phyloP scores from a whole-genome alignment of 2,888 invertebrate genomes.

The Cyclophora albipunctata region DNA sequence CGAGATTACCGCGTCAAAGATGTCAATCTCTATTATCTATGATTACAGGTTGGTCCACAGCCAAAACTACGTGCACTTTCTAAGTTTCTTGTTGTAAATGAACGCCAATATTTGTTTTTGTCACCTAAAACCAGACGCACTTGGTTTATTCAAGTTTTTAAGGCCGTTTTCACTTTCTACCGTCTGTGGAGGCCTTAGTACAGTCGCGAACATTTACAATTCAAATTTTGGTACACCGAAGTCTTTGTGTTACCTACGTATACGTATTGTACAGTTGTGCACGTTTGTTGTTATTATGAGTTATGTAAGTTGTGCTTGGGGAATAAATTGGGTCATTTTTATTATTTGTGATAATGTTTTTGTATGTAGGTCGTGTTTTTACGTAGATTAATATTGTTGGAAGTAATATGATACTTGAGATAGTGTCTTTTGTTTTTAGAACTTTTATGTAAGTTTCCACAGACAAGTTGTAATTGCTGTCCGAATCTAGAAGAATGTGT shows the following conservation, averaged over 20 bases:
- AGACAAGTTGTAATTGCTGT: no score
- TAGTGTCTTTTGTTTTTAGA: no score
- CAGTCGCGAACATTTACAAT: slow-evolving; percentile 34
- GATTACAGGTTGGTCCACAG: no score
- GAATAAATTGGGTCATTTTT: background rate
- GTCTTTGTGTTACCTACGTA: slow-evolving; percentile 11
- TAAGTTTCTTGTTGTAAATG: slow-evolving; percentile 39
- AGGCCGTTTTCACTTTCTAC: slow-evolving; percentile 67
- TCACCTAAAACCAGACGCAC: slow-evolving; percentile 43
- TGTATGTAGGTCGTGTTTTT: no score
- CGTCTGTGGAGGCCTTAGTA: slow-evolving; percentile 24
- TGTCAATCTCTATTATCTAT: no score
- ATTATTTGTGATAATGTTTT: no score
- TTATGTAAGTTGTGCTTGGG: slow-evolving; percentile 3
- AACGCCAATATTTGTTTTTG: slow-evolving; percentile 62
- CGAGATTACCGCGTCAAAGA: no score
- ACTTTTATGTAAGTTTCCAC: no score
- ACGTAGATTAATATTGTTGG: no score
- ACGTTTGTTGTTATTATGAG: slow-evolving; percentile 4
- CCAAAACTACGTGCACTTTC: no score
- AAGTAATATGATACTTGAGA: no score
- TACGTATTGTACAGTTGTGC: slow-evolving; percentile 7
- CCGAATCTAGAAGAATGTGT: no score
- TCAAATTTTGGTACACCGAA: slow-evolving; percentile 22
- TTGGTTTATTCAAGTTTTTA: slow-evolving; percentile 51